Percentiles rank a stretch among this genome's conserved stretches.
phyloP scores from a whole-genome alignment of 2,113 vertebrate species.

The Sisor rabdophorus region DNA sequence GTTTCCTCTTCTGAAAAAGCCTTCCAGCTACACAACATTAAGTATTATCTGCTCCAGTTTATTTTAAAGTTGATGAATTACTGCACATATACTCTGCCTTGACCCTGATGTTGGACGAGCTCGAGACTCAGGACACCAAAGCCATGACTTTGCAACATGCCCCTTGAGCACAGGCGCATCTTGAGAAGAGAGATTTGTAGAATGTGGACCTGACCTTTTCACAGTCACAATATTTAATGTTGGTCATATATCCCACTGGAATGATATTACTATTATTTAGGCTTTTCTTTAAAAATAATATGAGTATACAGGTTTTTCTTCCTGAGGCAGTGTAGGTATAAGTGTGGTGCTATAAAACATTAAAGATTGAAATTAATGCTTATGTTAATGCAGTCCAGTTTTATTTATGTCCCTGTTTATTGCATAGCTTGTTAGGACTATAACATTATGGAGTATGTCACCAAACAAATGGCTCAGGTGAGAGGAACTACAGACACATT shows the following conservation, averaged over 20 bases:
- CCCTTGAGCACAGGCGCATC: not conserved
- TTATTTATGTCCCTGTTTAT: slow-evolving; percentile 19
- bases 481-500: slow-evolving; percentile 19
- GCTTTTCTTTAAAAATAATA: not conserved
- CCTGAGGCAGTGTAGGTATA: not conserved
- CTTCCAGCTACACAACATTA: not conserved
- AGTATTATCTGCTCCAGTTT: not conserved
- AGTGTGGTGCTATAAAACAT: not conserved
- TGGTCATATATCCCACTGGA: not conserved
- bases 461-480: slow-evolving; percentile 5
- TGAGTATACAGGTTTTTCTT: not conserved
- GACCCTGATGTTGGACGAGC: not conserved
- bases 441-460: slow-evolving; percentile 1
- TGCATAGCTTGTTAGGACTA: slow-evolving; percentile 30
- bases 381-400: not conserved
- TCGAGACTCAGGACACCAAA: not conserved
- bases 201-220: not conserved
- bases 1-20: not conserved
- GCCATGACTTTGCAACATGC: not conserved
- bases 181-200: slow-evolving; percentile 6
- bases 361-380: not conserved
- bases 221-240: slow-evolving; percentile 4
- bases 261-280: slow-evolving; percentile 4
- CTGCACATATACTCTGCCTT: not conserved
- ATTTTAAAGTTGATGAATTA: slow-evolving; percentile 10